Evolutionary conservation across 2,888 invertebrate species (phyloP), one percentile per base, ranked within the genome.

Genomic region (Trachelus troglodyta): DNA sequence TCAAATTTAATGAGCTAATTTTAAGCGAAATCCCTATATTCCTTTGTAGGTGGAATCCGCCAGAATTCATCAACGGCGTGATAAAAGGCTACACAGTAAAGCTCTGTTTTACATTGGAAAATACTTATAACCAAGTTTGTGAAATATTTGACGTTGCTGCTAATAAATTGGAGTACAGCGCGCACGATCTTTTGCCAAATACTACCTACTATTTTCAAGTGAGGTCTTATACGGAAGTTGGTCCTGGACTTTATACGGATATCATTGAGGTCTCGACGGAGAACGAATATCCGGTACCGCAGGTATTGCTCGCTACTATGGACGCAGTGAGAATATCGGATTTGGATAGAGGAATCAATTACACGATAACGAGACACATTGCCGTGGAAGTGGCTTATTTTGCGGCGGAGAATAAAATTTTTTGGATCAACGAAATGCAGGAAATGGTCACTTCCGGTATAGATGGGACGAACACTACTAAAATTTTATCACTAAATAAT

Each of bases 341-440:
- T 88, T 92, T 97, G 83, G 97, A 98, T 86, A 93, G 95, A 3
- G 94, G 95, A 40, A 93, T 93, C 9, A 94, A 94, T 75, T 93
- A 93, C 81, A 94, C 93, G 1, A 93, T 94, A 79, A 94, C 94
- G 69, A 94, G 94, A 11, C 94, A 94, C 11, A 94, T 94, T 78
- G 95, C 96, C 0, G 93, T 95, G 12, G 95, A 96, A 86, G 93
- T 97, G 79, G 93, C 94, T 12, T 94, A 94, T 80, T 92, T 95
- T 69, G 94, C 95, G 4, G 94, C 94, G 84, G 97, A 97, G 87
- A 94, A 95, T 78, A 94, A 95, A 34, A 92, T 97, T 9, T 96
- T 96, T 85, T 98, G 97, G 97, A 94, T 97, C 23, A 96, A 97
- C 86, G 95, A 96, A 85, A 93, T 95, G 88, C 94, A 95, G 81